Base-by-base conservation (phyloP, 2,888 invertebrate species). In the Parochlus steinenii region DNA sequence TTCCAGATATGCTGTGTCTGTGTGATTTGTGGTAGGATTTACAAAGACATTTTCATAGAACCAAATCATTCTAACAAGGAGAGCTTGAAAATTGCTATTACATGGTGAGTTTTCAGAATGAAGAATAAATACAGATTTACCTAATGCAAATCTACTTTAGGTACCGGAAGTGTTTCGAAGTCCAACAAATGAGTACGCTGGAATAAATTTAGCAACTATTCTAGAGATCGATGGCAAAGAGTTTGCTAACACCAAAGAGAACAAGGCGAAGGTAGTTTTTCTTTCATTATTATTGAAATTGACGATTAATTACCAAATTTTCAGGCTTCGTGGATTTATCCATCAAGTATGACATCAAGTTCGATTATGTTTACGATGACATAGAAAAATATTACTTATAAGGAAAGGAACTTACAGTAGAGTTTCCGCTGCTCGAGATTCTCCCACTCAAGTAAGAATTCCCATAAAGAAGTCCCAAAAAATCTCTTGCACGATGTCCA, bases 401-500 rank as follows among this genome's bases (percentile, higher is more conserved):
- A 95, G 98, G 2, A 85, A 83, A 55, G 98, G 97, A 14, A 92
- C 95, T 0, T 97, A 92, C 55, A 97, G 97, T 6, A 69, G 81
- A 0, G 95, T 97, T 5, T 97, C 79, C 56, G 92, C 93, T 1
- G 95, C 93, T 0, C 62, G 89, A 3, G 93, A 97, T 60, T 69
- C 86, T 43, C 83, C 81, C 54, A 97, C 89, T 0, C 95, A 90
- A 66, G 77, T 80, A 45, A 68, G 87, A 40, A 93, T 98, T 45
- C 98, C 98, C 3, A 87, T 97, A 98, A 99, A 57, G 98, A 98
- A 65, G 87, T 99, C 41, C 92, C 92, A 0, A 97, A 97, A 58
- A 81, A 83, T 55, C 89, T 90, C 58, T 68, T 89, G 3, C 90
- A 92, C 1, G 90, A 92, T 49, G 92, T 97, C 1, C 98, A 98